Evolutionary conservation across 2,797 vertebrate genomes (phyloP), one percentile per base, ranked within the genome.

Genomic region (Acanthurus lineatus): DNA sequence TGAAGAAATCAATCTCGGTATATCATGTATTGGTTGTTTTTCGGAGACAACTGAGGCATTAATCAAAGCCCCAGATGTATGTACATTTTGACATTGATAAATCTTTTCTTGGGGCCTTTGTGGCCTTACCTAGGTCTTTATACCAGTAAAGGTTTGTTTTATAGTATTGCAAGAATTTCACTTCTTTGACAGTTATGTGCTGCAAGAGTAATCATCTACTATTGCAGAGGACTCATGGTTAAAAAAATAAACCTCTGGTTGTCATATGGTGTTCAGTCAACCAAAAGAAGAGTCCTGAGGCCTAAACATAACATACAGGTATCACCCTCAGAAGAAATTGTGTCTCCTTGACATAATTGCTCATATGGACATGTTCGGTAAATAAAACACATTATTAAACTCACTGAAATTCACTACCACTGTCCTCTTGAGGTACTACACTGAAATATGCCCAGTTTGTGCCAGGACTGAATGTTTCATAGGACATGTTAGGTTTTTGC

Each of bases 231-330:
- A 22, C 45, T 40, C n/a, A 57, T 25, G 38, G 10, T 40, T 47
- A 44, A 49, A 54, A 53, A 32, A 52, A 49, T 4, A 40, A 59
- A 56, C 68, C 28, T n/a, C 47, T 63, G 15, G 15, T 73, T 82
- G 67, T 85, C 77, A 52, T 35, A 45, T 14, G 69, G 42, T 78
- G 71, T 82, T 78, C 70, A 81, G 35, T 79, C 58, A 77, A 59
- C 58, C 47, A 83, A 84, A 62, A 42, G n/a, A 83, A 73, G 32
- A 62, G 25, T 40, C 73, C 48, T 9, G 17, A 75, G 78, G 83
- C 78, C 63, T 19, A 64, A 85, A 81, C 51, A 73, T 69, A 74
- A 73, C 60, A 47, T 20, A 65, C 52, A 63, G 32, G 42, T 66
- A 77, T 79, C 20, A 65, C 64, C 62, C 25, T 62, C 42, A 80